Evolutionary conservation across 2,113 vertebrate species (phyloP), one percentile per base, ranked within the genome.

Genomic region (Dicaeum eximium): DNA sequence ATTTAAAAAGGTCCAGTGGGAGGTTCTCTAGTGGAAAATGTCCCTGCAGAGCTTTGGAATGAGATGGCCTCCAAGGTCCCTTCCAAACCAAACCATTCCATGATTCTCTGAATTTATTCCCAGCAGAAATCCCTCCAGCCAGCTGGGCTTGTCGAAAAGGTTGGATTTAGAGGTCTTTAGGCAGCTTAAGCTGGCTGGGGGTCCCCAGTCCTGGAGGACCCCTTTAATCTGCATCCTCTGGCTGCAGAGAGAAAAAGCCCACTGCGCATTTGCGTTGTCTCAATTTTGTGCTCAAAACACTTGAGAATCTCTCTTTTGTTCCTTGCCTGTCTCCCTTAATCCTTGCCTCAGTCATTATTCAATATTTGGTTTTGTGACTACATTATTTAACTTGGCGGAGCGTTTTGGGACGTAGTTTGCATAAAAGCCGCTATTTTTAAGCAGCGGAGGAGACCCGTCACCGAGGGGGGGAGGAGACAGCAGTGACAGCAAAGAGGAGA

Each of bases 351-450:
- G 92, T 83, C 92, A 94, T 95, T 93, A 96, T 96, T 96, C 93
- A 97, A 94, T 96, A 96, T 96, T 97, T 96, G 94, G 91, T 53
- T 94, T 97, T 94, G 89, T 86, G 94, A 94, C 91, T 96, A 93
- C 87, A 95, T 94, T 97, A 95, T 97, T 96, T 96, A 95, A 93
- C 94, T 96, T 90, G 92, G 93, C 79, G 0, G 86, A 90, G 94
- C 24, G 12, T 80, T 95, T 86, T 54, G 93, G 96, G 88, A 96
- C 11, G 21, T 70, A 15, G 54, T 72, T 91, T 50, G 92, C 58
- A 87, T 91, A 66, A 92, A 95, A 92, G 42, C 54, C 60, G 77
- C 80, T 89, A 15, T 53, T 93, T 94, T 86, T 50, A 66, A 56
- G 54, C 47, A 3, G 19, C 7, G 3, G 73, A 65, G 42, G 65